A percentile compares a stretch with the other conserved stretches of the same genome.
Evolutionary conservation across 2,888 invertebrate genomes (phyloP).

Genomic region (Venusia cambrica): DNA sequence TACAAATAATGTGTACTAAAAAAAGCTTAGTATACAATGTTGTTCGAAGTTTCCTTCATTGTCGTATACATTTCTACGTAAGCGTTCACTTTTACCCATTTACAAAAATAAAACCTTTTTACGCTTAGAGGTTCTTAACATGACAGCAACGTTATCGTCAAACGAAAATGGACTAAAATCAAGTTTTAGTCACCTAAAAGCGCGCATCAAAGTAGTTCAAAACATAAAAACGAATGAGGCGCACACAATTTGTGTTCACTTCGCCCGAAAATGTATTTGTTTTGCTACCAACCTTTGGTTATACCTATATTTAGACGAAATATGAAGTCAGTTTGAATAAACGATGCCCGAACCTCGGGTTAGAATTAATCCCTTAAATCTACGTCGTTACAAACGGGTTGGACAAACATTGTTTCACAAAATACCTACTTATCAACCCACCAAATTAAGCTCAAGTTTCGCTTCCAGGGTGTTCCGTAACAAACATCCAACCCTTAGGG

Average conservation of each 20-base stretch:
- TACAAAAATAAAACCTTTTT: no score
- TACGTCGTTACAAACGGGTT: conserved; percentile 25
- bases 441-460: conserved; percentile 48
- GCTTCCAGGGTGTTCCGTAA: conserved; percentile 41
- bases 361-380: conserved; percentile 31
- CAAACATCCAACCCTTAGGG: conserved; percentile 38
- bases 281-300: conserved; percentile 16
- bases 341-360: conserved; percentile 24
- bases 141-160: conserved; percentile 20
- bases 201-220: conserved; percentile 19
- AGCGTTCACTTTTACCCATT: conserved; percentile 15
- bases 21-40: no score
- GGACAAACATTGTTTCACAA: conserved; percentile 31
- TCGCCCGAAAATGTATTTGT: conserved; percentile 9
- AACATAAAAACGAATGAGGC: conserved; percentile 20
- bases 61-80: conserved; percentile 9
- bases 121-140: conserved; percentile 8
- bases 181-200: conserved; percentile 31
- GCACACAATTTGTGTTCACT: conserved; percentile 15
- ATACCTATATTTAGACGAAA: conserved; percentile 9
- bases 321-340: conserved; percentile 24
- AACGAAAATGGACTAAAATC: conserved; percentile 21
- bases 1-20: no score
- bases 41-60: no score
- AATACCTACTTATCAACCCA: conserved; percentile 44